Conservation (phyloP, 2,113 vertebrate genomes). For the Microcebus murinus region DNA sequence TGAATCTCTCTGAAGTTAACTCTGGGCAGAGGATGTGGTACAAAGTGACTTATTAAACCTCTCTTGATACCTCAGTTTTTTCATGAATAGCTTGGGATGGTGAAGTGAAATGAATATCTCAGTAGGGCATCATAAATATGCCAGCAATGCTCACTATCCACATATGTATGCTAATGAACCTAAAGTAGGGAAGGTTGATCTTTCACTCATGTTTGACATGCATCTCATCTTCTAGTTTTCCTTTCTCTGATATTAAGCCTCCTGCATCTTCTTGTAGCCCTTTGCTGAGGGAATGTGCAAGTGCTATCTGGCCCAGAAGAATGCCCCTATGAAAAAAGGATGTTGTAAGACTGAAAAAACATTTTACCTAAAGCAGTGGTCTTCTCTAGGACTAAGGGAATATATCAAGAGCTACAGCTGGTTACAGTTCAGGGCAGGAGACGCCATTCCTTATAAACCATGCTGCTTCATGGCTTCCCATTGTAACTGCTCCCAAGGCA, state of each 20-base stretch:
- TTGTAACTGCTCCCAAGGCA: not conserved
- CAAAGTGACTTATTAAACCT: not conserved
- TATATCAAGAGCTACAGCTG: not conserved
- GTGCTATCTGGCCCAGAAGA: not conserved
- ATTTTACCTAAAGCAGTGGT: not conserved
- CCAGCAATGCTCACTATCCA: not conserved
- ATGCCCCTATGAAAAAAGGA: not conserved
- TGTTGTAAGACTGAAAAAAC: not conserved
- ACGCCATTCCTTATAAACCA: not conserved
- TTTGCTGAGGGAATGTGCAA: not conserved
- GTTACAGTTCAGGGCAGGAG: not conserved
- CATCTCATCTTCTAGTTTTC: not conserved
- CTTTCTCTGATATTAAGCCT: not conserved
- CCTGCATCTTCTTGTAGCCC: no score
- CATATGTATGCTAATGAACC: not conserved
- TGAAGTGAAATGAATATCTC: not conserved
- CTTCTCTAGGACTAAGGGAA: not conserved
- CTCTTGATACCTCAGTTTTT: not conserved
- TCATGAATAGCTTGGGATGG: not conserved
- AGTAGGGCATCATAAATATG: not conserved
- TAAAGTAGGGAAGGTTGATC: not conserved
- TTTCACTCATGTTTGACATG: not conserved
- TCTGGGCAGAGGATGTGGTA: not conserved
- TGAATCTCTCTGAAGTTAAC: not conserved
- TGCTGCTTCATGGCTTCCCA: not conserved